These are phyloP conservation scores for Selenia dentaria DNA, from an alignment of 2,888 invertebrate species.

Conservation along the genomic window DNA sequence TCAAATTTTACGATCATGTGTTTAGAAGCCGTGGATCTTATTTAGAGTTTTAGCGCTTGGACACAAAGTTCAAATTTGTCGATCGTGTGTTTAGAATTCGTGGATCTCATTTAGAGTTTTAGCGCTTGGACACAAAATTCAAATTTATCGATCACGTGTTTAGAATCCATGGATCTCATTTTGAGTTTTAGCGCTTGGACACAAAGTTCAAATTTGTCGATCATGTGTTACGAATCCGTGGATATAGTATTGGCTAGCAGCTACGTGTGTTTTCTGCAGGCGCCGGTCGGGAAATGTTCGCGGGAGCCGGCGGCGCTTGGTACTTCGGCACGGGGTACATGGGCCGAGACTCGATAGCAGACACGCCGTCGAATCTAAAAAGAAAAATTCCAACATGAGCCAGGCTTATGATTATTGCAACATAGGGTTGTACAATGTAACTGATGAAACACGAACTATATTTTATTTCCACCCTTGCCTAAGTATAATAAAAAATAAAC, in stretches of 20 bases:
- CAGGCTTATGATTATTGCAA: no score
- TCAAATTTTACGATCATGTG: background rate
- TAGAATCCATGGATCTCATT: no score
- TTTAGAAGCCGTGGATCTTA: background rate
- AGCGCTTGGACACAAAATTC: no score
- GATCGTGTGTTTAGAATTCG: no score
- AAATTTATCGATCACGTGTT: no score
- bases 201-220: background rate
- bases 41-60: constrained; percentile 1
- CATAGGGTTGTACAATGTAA: no score
- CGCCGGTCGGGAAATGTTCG: constrained; percentile 34
- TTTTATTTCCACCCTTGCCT: no score
- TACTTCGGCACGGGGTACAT: constrained; percentile 67
- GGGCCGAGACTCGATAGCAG: constrained; percentile 63
- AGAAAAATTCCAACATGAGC: no score
- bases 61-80: background rate
- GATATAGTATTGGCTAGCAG: constrained; percentile 41
- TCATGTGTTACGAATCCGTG: background rate
- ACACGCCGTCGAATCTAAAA: constrained; percentile 69
- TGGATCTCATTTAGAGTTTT: no score
- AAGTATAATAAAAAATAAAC: no score
- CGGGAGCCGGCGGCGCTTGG: constrained; percentile 34
- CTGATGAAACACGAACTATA: no score
- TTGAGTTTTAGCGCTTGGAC: no score
- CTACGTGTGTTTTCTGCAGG: constrained; percentile 39